These are phyloP conservation scores for Holocentrus rufus DNA, from an alignment of 2,797 vertebrate species.

Conservation along the genomic window DNA sequence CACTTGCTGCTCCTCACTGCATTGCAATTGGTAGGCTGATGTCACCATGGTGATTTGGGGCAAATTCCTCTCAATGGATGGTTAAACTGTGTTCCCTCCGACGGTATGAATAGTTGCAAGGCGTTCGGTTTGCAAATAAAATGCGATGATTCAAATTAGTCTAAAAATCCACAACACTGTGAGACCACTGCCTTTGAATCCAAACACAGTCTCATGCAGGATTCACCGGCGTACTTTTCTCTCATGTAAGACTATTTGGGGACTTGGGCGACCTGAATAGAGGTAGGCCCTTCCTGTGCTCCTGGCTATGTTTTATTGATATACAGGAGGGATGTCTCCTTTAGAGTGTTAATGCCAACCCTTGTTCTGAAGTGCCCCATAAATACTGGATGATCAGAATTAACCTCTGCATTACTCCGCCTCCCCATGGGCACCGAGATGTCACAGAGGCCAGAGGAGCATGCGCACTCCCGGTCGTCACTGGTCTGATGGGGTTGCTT, in stretches of 20 bases:
- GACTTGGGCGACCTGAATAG: constrained; percentile 58
- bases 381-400: constrained; percentile 85
- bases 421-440: constrained; percentile 73
- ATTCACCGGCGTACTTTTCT: constrained; percentile 29
- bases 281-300: constrained; percentile 68
- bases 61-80: constrained; percentile 38
- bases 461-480: constrained; percentile 55
- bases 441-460: constrained; percentile 78
- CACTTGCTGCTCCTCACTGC: constrained; percentile 69
- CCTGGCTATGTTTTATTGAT: constrained; percentile 84
- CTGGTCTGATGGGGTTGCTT: constrained; percentile 79
- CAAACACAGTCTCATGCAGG: constrained; percentile 1
- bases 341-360: constrained; percentile 84
- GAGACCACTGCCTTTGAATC: neutral
- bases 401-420: constrained; percentile 77
- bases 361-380: constrained; percentile 83
- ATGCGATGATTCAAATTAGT: neutral
- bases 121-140: neutral
- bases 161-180: neutral
- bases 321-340: constrained; percentile 79
- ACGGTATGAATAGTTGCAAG: constrained; percentile 14
- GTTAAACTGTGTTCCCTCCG: constrained; percentile 7
- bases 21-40: constrained; percentile 71
- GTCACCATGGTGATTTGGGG: constrained; percentile 69
- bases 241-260: constrained; percentile 23